phyloP scores from a whole-genome alignment of 37 sponge, comb jelly and placozoan species.

The Theonella swinhoei region DNA sequence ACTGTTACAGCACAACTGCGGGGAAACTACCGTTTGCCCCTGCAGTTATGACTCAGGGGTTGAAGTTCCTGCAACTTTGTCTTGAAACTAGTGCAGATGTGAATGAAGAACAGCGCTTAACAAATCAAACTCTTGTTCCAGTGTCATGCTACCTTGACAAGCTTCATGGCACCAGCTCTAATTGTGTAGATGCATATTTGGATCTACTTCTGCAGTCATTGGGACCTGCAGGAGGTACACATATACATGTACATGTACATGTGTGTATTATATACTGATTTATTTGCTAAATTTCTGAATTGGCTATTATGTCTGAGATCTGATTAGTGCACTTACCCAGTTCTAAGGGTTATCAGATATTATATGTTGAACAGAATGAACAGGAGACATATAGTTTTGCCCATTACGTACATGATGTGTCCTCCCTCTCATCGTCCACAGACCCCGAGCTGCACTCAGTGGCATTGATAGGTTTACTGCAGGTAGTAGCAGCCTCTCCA shows the following conservation, averaged over 20 bases:
- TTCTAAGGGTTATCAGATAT: no score
- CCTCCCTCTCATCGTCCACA: constrained; percentile 10
- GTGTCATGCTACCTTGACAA: constrained; percentile 14
- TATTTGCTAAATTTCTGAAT: no score
- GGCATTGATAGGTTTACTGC: constrained; percentile 59
- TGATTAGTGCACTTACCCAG: no score
- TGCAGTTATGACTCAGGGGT: constrained; percentile 5
- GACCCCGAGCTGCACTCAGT: constrained; percentile 54
- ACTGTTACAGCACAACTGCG: constrained; percentile 32
- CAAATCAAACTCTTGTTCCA: constrained; percentile 3
- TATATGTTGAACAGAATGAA: no score
- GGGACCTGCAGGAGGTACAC: constrained; percentile 61
- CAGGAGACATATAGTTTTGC: no score
- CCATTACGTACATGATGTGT: no score
- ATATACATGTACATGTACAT: not conserved
- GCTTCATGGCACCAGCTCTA: not conserved
- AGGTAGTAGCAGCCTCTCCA: constrained; percentile 43
- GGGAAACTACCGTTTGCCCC: constrained; percentile 67
- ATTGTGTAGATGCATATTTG: constrained; percentile 25
- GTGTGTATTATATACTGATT: no score
- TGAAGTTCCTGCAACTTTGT: constrained; percentile 54
- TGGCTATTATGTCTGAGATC: no score
- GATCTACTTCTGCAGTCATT: constrained; percentile 60
- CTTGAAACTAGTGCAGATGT: constrained; percentile 44
- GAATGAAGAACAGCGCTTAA: constrained; percentile 11